Evolutionary conservation across 2,888 invertebrate species (phyloP), one percentile per base, ranked within the genome.

Genomic region (Meliscaeva auricollis): DNA sequence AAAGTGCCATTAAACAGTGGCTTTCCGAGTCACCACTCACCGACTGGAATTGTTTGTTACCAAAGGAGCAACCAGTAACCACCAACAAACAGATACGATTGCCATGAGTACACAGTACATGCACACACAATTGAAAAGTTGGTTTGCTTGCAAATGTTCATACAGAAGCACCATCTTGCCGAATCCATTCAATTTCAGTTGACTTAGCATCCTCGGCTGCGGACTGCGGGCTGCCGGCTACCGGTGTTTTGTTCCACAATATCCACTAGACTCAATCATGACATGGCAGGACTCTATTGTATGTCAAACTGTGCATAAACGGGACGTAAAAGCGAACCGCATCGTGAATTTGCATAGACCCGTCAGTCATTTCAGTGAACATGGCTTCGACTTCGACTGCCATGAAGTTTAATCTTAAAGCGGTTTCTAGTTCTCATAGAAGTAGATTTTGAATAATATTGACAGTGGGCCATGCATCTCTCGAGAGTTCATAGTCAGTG

Each of bases 371-470:
- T 81, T 73, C 50, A 50, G 84, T 54, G 1, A 76, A 30, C 80
- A 76, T 72, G 80, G 30, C 38, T 69, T 50, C 41, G 52, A 1
- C 17, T 7, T 46, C 6, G 15, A 5, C 41, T 62, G 26, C 50
- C 69, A 68, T 38, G 54, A 69, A 69, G 26, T 50, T 77, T 77
- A 50, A 17, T 35, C 5, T 68, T 56, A 54, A 69, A 74, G 58
- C 54, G 66, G 76, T 69, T 76, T 81, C 68, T 64, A 52, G 81
- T 81, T 85, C 85, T 85, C 85, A 85, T 69, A 76, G 72, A 73
- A 76, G 76, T 85, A 72, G 76, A 85, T 85, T 87, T 87, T 87
- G 87, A 87, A 87, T 87, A 87, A 87, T 87, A 85, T 80, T 87
- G 87, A 87, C 87, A 87, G 87, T 56, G 56, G 78, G 81, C 82